Evolutionary conservation across 2,888 invertebrate species (phyloP), one percentile per base, ranked within the genome.

Genomic region (Bellardia bayeri): DNA sequence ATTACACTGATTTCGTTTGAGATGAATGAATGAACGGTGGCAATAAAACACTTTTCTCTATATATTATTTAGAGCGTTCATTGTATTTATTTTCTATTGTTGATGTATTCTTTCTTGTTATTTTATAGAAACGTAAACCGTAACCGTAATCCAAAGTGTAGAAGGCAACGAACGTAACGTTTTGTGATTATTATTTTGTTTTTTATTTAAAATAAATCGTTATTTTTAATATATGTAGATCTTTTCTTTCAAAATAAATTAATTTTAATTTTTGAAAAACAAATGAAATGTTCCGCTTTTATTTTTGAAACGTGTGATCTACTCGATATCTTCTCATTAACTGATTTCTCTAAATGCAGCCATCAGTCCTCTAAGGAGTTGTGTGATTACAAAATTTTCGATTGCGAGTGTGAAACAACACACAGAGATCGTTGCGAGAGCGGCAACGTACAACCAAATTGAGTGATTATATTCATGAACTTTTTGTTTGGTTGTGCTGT

Each of bases 241-340:
- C 82, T 84, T 76, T 40, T 75, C 84, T 74, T 85, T 80, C n/a
- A 63, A 72, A 81, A 82, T 68, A 75, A 82, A 69, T 68, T 42
- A 40, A 51, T 72, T 58, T 45, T 61, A 69, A 69, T 81, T 81
- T 82, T 76, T 68, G 16, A 80, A 78, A 69, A 82, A 61, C 45
- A 74, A 74, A 61, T 61, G 78, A 78, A 71, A 54, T n/a, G 58
- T 64, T 85, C 84, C 76, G 78, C 51, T 80, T 30, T 11, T 56
- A 84, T 82, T 86, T 80, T 85, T 84, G 89, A 89, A 84, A 89
- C 91, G 91, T 92, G 90, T 90, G 91, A 91, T 91, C 91, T 85
- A 89, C 89, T 92, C 90, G 91, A 92, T 91, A 91, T 91, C 92
- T 92, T 91, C 92, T 93, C 92, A 91, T 90, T 90, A 92, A 93